Conservation (phyloP, 2,797 vertebrate species). For the Cottoperca gobio region DNA sequence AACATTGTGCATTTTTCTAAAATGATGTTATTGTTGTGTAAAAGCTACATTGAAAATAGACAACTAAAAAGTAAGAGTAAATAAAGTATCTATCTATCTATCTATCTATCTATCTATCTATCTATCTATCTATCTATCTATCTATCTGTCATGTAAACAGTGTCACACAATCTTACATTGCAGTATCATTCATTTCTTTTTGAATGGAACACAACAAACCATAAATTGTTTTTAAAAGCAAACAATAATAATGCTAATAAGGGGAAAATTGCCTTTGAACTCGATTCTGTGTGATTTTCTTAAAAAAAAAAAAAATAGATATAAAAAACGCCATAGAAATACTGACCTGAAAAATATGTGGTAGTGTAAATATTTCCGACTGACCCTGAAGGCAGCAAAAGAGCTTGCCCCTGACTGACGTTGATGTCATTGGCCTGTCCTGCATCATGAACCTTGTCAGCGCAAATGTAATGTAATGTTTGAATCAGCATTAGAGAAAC, state of each 20-base stretch:
- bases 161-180: neutral
- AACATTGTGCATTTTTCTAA: neutral
- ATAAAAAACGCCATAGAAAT: neutral
- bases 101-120: no score
- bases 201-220: neutral
- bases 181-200: neutral
- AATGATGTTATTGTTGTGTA: neutral
- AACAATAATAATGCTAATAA: neutral
- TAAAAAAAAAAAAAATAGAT: neutral
- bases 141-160: no score
- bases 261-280: neutral
- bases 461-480: constrained; percentile 1
- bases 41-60: neutral
- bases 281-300: neutral
- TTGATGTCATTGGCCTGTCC: constrained; percentile 32
- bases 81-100: no score
- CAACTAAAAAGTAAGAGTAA: neutral
- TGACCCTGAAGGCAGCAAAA: neutral
- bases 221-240: neutral
- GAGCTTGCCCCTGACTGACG: rapidly evolving
- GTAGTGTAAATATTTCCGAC: neutral
- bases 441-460: neutral
- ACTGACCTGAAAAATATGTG: neutral
- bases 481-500: constrained; percentile 25
- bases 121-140: no score